phyloP scores from a whole-genome alignment of 2,797 vertebrate genomes.

The Centroberyx gerrardi region DNA sequence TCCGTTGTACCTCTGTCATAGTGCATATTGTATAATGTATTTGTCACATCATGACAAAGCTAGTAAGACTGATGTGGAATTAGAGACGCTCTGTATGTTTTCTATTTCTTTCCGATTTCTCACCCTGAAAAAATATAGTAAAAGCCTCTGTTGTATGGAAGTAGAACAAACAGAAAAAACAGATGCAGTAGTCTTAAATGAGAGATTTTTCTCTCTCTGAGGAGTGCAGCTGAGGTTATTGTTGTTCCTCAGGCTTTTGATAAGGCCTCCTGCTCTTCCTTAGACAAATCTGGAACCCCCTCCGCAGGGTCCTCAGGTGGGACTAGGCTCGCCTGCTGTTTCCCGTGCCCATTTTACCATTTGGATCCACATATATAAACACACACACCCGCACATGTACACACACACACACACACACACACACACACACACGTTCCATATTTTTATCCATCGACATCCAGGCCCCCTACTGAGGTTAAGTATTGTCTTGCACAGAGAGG shows the following conservation, averaged over 20 bases:
- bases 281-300: conserved; percentile 69
- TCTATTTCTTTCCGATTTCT: conserved; percentile 47
- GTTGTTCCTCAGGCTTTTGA: conserved; percentile 75
- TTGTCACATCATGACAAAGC: conserved; percentile 59
- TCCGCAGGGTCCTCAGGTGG: conserved; percentile 68
- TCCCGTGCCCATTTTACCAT: conserved; percentile 65
- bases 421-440: conserved; percentile 29
- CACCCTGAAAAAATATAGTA: conserved; percentile 32
- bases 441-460: conserved; percentile 54
- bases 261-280: conserved; percentile 76
- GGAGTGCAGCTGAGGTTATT: conserved; percentile 74
- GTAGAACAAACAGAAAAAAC: conserved; percentile 72
- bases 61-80: conserved; percentile 54
- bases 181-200: conserved; percentile 72
- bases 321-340: conserved; percentile 76
- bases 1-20: conserved; percentile 63
- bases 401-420: conserved; percentile 14
- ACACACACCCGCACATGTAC: conserved; percentile 12
- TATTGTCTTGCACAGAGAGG: conserved; percentile 31
- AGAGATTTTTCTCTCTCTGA: conserved; percentile 60
- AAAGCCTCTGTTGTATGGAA: conserved; percentile 57
- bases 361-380: conserved; percentile 33
- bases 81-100: conserved; percentile 51
- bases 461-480: conserved; percentile 31
- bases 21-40: conserved; percentile 44